Evolutionary conservation across 2,797 vertebrate genomes (phyloP).

Genomic region (Rachycentron canadum): DNA sequence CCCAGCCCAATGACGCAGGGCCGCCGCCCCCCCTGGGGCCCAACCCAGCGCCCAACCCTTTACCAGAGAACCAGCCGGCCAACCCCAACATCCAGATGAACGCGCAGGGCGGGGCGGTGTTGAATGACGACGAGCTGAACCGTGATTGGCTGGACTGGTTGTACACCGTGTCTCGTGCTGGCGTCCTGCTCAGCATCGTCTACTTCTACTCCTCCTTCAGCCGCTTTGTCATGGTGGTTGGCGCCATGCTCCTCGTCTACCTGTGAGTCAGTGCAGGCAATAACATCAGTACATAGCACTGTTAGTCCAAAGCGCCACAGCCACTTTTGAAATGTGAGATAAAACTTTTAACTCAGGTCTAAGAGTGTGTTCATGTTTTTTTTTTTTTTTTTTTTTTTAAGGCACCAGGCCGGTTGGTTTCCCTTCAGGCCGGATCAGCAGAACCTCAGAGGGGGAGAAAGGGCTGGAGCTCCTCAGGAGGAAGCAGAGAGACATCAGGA

Average conservation of each 20-base stretch:
- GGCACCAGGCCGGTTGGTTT: constrained; percentile 91
- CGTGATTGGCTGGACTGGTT: constrained; percentile 98
- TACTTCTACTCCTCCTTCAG: constrained; percentile 99
- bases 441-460: constrained; percentile 72
- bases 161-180: constrained; percentile 93
- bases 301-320: not conserved
- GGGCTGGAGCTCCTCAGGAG: constrained; percentile 78
- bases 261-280: constrained; percentile 88
- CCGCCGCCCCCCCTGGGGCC: constrained; percentile 78
- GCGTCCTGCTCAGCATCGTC: constrained; percentile 95
- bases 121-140: constrained; percentile 96
- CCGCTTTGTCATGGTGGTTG: constrained; percentile 95
- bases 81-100: constrained; percentile 96
- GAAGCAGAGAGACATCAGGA: constrained; percentile 89
- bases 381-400: constrained; percentile 43
- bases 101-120: constrained; percentile 92
- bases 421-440: constrained; percentile 93
- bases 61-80: constrained; percentile 88
- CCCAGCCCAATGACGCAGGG: constrained; percentile 76
- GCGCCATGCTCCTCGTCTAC: constrained; percentile 96
- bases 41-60: constrained; percentile 77
- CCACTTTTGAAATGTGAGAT: not conserved
- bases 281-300: not conserved
- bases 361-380: not conserved
- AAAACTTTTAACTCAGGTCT: not conserved